Evolutionary conservation across 2,888 invertebrate genomes (phyloP), one percentile per base, ranked within the genome.

Genomic region (Galeopsomyia nigrocyanea): DNA sequence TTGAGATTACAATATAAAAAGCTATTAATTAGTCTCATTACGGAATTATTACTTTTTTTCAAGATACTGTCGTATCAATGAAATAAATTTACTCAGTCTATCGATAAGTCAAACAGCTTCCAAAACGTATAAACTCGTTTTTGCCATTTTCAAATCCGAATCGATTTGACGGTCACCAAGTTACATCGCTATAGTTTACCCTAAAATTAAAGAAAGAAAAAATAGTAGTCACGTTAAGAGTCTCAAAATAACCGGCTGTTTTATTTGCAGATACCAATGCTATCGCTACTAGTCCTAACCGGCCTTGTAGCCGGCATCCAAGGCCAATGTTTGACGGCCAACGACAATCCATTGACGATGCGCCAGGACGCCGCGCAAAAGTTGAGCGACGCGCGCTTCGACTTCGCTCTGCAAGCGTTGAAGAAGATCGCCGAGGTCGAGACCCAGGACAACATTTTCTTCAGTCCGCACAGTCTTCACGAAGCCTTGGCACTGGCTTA

Each of bases 391-490:
- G 91, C 91, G 0, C 89, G 92, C 79, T 89, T 91, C 79, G 90
- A 89, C 68, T 95, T 95, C 81, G 92, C 94, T 0, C 85, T 95
- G 65, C 90, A 91, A 61, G 88, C 94, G 66, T 88, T 95, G 79
- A 90, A 91, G 77, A 89, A 91, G 19, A 90, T 92, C 76, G 91
- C 92, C 77, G 87, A 88, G 68, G 89, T 90, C 19, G 90, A 91
- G 76, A 90, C 92, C 0, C 88, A 90, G 55, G 92, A 92, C 78
- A 96, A 95, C 84, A 87, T 96, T 53, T 95, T 96, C 88, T 95
- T 95, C 86, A 96, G 96, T 7, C 96, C 96, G 0, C 93, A 94
- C 87, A 95, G 95, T 77, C 92, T 95, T 16, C 93, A 95, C 82
- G 93, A 95, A 79, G 92, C 95, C 0, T 82, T 96, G 47, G 84